Base-by-base conservation (phyloP, 2,888 invertebrate genomes). In the Coenonympha arcania region DNA sequence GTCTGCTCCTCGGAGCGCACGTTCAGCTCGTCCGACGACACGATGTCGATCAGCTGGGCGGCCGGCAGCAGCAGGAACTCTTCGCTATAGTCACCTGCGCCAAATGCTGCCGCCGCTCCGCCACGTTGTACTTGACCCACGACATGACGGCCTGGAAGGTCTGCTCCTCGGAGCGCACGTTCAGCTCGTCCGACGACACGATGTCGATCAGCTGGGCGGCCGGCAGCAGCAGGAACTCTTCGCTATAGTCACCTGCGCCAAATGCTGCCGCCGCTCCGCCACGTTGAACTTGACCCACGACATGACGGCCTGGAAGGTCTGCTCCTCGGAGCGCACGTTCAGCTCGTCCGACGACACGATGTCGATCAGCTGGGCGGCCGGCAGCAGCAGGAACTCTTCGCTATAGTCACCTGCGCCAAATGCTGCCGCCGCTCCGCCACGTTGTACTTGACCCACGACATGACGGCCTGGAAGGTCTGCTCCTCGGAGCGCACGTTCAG, bases 391-490 rank as follows among this genome's bases (percentile, higher is more conserved):
- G 84, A 99, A 99, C 87, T 99, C 99, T 76, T 99, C 99, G 73
- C 97, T 97, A 73, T 98, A 94, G 98, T 97, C 52, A 98, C 96
- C 92, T 95, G 54, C 42, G 57, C 92, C 47, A 99, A 87, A 77
- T 97, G 94, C 65, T 93, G 94, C 34, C 98, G 87, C 51, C 99
- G 83, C 74, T 98, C 98, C 2, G 94, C 92, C 46, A 98, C 95
- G 75, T 97, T 98, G 83, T 97, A 97, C 76, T 97, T 96, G 52
- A 99, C 94, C 99, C 99, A 99, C 61, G 95, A 93, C 96, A 99
- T 98, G 48, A 98, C 97, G 0, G 99, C 98, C 83, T 93, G 96
- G 83, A 96, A 98, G 42, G 98, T 98, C 81, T 98, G 98, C 78
- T 99, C 99, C 81, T 99, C 99, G 19, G 95, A 94, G 58, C 96